phyloP scores from a whole-genome alignment of 2,797 vertebrate species.

The Eptatretus atami region DNA sequence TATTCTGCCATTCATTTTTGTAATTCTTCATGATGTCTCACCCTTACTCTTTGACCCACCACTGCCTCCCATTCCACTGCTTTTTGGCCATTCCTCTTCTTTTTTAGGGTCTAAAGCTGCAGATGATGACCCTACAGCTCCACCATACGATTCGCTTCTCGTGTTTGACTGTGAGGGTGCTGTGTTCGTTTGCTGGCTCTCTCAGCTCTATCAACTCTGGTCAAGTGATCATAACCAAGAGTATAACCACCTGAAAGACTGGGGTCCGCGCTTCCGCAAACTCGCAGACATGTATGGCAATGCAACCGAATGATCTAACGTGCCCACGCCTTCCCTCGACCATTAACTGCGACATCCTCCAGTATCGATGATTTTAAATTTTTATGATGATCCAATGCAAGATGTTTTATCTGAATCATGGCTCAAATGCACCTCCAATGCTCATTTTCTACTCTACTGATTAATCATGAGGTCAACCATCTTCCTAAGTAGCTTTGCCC shows the following conservation, averaged over 20 bases:
- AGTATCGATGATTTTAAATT: too few relatives aligned
- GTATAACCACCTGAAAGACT: slow-evolving; percentile 97
- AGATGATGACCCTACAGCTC: slow-evolving; percentile 78
- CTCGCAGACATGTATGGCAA: slow-evolving; percentile 50
- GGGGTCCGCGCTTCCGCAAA: slow-evolving; percentile 90
- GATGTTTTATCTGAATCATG: too few relatives aligned
- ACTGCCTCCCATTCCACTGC: too few relatives aligned
- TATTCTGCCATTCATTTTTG: slow-evolving; percentile 6
- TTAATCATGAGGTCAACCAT: too few relatives aligned
- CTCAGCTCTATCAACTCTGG: slow-evolving; percentile 91
- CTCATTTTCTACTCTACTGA: too few relatives aligned
- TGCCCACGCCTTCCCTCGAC: too few relatives aligned
- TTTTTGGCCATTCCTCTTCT: background rate
- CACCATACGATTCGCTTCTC: slow-evolving; percentile 80
- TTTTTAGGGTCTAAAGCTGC: slow-evolving; percentile 67
- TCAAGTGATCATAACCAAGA: slow-evolving; percentile 87
- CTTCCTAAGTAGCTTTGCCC: too few relatives aligned
- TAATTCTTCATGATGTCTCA: slow-evolving; percentile 9
- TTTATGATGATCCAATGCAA: too few relatives aligned
- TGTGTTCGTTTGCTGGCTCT: slow-evolving; percentile 69
- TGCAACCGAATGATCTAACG: too few relatives aligned
- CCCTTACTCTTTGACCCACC: slow-evolving; percentile 1
- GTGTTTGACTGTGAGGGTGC: slow-evolving; percentile 96
- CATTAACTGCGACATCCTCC: too few relatives aligned
- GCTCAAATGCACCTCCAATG: too few relatives aligned